Base-by-base conservation (phyloP, 2,797 vertebrate species). In the Urocyon cinereoargenteus region DNA sequence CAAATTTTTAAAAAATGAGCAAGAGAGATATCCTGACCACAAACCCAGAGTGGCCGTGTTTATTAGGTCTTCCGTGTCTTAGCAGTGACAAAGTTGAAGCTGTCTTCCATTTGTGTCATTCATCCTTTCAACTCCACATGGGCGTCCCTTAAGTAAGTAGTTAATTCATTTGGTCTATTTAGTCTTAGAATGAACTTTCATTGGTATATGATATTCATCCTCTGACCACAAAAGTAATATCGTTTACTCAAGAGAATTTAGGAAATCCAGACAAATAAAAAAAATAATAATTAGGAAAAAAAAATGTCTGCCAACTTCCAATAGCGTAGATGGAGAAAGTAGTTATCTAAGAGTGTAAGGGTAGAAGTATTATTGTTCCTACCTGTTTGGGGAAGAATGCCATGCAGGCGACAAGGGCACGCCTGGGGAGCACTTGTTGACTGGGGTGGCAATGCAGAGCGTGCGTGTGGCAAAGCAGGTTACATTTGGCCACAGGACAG, bases 1-100 rank as follows among this genome's bases (percentile, higher is more conserved):
- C 40, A 45, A 45, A 45, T 45, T 45, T 1, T 7, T 6, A 0
- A 18, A 70, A 73, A 28, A 19, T 28, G 31, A 40, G 34, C 11
- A 49, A 45, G 0, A 31, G 26, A 53, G 40, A 28, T 10, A 22
- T 18, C 31, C 36, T 84, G 19, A 14, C 22, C 12, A 49, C 4
- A 14, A 40, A 72, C 31, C 13, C 8, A 18, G 3, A 0, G 1
- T 70, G 31, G 31, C 45, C 15, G 1, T 8, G 1, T 3, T 59
- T 66, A 14, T 53, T 34, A 13, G 16, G 6, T 55, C 77, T 61
- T 49, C 3, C 13, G 0, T n/a, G 45, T 31, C n/a, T 55, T 24
- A 59, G 13, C 28, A 36, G 1, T 5, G 31, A 49, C 13, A 66
- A 86, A 19, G 45, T 2, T 3, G 1, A 73, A 55, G 19, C 18